These are phyloP conservation scores for Pyrgus malvae DNA, from an alignment of 2,888 invertebrate species.

Conservation along the genomic window DNA sequence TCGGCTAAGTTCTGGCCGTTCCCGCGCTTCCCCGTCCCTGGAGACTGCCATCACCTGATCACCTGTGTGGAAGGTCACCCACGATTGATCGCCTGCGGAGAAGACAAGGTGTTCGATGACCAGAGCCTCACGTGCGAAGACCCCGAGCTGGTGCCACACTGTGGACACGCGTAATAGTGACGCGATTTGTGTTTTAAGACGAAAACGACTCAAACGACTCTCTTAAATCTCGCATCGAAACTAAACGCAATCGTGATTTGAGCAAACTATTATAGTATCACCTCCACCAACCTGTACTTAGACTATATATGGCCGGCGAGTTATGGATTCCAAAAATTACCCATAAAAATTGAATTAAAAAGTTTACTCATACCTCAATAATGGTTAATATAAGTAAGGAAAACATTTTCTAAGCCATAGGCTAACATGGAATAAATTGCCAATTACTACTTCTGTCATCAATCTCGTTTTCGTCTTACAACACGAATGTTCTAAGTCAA, in stretches of 20 bases:
- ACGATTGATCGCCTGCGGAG: constrained; percentile 92
- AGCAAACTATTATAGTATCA: no score
- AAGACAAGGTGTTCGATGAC: constrained; percentile 93
- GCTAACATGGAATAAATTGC: no score
- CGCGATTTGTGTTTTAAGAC: constrained; percentile 46
- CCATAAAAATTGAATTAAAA: no score
- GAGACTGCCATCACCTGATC: constrained; percentile 92
- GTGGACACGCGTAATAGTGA: constrained; percentile 59
- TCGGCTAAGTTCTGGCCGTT: constrained; percentile 96
- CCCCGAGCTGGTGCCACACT: constrained; percentile 83
- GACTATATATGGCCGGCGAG: no score
- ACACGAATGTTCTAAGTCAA: constrained; percentile 46
- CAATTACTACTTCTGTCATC: no score
- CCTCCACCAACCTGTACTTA: no score
- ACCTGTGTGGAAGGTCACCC: constrained; percentile 96
- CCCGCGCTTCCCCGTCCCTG: constrained; percentile 94
- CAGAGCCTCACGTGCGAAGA: constrained; percentile 92
- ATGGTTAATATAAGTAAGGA: no score
- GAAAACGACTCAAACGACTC: constrained; percentile 55
- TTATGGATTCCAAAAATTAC: no score
- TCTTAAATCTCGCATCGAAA: no score
- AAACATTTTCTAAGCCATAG: no score
- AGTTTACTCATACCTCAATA: no score
- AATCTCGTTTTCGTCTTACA: constrained; percentile 60
- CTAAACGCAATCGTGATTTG: no score